phyloP scores from a whole-genome alignment of 2,888 invertebrate genomes.

The Merodon equestris region DNA sequence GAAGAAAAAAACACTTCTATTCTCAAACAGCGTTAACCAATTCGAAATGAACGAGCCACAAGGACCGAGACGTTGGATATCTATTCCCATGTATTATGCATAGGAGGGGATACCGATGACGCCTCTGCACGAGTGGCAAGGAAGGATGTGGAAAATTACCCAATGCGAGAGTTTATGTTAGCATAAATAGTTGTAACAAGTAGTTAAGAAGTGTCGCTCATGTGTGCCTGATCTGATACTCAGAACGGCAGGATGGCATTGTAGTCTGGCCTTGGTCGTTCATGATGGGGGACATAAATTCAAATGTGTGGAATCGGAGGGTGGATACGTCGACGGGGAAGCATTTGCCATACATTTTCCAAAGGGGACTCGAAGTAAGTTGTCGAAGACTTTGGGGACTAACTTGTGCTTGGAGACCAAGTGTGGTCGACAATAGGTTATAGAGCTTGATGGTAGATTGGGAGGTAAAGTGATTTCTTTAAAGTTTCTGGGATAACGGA shows the following conservation, averaged over 20 bases:
- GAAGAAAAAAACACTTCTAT: conserved; percentile 41
- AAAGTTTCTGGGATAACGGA: too few relatives aligned
- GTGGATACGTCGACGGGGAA: conserved; percentile 30
- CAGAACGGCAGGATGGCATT: conserved; percentile 19
- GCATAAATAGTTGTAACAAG: conserved; percentile 68
- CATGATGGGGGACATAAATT: conserved; percentile 27
- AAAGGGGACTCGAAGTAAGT: conserved; percentile 49
- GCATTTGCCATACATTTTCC: conserved; percentile 44
- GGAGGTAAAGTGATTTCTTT: too few relatives aligned
- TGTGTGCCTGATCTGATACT: conserved; percentile 46
- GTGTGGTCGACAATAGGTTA: too few relatives aligned
- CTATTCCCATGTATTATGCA: too few relatives aligned
- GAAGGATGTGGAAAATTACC: conserved; percentile 40
- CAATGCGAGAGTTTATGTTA: conserved; percentile 52
- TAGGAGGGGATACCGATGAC: conserved; percentile 14
- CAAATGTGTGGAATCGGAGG: conserved; percentile 34
- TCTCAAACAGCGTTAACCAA: conserved; percentile 10
- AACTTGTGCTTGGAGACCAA: too few relatives aligned
- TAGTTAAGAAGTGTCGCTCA: conserved; percentile 60
- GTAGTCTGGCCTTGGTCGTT: conserved; percentile 29
- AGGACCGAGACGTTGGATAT: not conserved
- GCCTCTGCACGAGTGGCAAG: conserved; percentile 15
- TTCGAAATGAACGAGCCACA: conserved; percentile 40
- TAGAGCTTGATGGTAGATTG: too few relatives aligned
- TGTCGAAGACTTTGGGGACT: conserved; percentile 19